Percentiles rank a stretch among this genome's conserved stretches.
These are phyloP conservation scores for Dipodomys stephensi DNA, from an alignment of 2,113 vertebrate genomes.

Conservation along the genomic window DNA sequence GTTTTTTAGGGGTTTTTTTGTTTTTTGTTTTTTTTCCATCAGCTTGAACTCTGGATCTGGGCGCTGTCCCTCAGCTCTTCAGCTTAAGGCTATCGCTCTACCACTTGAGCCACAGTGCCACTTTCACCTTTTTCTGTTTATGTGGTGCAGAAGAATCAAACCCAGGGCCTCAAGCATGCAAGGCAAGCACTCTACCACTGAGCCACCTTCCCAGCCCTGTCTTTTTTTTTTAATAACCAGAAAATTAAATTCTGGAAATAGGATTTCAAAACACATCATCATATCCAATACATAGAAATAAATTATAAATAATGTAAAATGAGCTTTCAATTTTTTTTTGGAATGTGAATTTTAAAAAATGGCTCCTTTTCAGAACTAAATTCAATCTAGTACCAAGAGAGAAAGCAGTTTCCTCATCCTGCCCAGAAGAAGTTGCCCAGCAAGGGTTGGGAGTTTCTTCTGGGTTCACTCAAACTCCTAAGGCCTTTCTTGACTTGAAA, in stretches of 20 bases:
- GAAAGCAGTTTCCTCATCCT: neutral
- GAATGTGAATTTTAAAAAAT: neutral
- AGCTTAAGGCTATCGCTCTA: too few species aligned
- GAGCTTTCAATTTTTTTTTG: neutral
- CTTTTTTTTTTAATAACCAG: neutral
- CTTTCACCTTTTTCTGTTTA: too few species aligned
- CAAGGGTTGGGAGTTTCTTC: neutral
- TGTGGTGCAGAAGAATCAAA: too few species aligned
- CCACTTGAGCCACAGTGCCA: too few species aligned
- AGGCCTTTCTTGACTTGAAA: neutral
- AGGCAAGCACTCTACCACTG: too few species aligned
- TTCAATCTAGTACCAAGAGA: neutral
- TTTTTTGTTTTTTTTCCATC: too few species aligned
- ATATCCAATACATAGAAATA: slow-evolving; percentile 2
- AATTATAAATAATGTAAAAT: neutral
- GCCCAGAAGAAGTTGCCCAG: neutral
- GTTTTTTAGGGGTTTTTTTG: too few species aligned
- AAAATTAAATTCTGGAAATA: slow-evolving; percentile 30
- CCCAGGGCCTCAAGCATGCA: too few species aligned
- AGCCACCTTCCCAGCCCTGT: too few species aligned
- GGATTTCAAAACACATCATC: neutral
- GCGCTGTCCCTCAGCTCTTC: too few species aligned
- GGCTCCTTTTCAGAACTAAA: slow-evolving; percentile 44
- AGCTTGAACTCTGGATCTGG: too few species aligned
- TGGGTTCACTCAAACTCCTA: neutral